phyloP scores from a whole-genome alignment of 2,797 vertebrate genomes.

The Propithecus deckenii region DNA sequence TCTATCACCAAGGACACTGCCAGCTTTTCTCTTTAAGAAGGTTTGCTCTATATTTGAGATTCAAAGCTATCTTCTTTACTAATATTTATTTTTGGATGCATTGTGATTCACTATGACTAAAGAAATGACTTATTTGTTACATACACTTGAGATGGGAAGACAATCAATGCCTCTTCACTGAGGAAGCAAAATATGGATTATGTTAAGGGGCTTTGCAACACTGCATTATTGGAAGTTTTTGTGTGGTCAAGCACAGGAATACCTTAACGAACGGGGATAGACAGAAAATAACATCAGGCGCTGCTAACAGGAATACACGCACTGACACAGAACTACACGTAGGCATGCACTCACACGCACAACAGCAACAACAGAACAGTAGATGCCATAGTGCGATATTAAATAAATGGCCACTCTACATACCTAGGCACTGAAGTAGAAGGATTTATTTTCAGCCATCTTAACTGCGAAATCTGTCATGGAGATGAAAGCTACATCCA shows the following conservation, averaged over 20 bases:
- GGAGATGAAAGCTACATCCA: background rate
- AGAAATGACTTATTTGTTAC: background rate
- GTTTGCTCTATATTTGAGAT: slow-evolving; percentile 13
- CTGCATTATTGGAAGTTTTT: background rate
- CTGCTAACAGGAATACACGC: background rate
- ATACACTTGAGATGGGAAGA: background rate
- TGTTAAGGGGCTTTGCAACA: background rate
- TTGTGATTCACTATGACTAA: background rate
- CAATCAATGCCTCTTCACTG: background rate
- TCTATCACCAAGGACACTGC: background rate
- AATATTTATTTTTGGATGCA: slow-evolving; percentile 54
- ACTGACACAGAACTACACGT: background rate
- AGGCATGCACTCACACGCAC: too few species aligned
- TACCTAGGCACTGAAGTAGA: background rate
- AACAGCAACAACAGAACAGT: background rate
- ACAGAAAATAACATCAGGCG: background rate
- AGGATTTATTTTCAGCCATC: background rate
- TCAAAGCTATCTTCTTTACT: background rate
- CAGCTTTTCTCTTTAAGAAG: background rate
- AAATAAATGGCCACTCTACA: background rate
- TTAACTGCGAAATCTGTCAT: background rate
- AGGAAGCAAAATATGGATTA: background rate
- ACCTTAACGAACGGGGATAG: background rate
- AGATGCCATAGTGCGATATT: accelerated
- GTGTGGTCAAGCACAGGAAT: background rate